Conservation (phyloP, 2,113 vertebrate genomes). For the Spheniscus mendiculus region DNA sequence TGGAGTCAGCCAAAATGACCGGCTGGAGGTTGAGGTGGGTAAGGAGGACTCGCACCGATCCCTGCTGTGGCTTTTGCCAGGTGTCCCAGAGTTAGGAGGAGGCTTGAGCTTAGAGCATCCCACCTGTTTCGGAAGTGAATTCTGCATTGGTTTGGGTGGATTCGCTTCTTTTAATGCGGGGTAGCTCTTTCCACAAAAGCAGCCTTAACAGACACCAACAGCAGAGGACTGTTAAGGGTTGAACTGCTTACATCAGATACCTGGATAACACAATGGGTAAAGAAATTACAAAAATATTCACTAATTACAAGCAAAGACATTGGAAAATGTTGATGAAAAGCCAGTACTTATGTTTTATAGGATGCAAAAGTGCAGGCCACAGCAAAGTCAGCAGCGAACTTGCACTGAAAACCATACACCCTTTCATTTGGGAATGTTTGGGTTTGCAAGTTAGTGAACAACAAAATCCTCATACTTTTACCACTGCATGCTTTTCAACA, state of each 20-base stretch:
- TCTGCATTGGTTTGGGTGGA: background rate
- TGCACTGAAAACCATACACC: background rate
- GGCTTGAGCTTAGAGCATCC: background rate
- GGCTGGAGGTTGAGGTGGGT: rapidly evolving
- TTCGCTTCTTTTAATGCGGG: rapidly evolving
- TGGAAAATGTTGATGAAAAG: background rate
- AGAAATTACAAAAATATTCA: background rate
- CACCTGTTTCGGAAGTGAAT: background rate
- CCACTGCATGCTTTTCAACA: background rate
- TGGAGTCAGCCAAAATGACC: rapidly evolving
- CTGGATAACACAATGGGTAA: background rate
- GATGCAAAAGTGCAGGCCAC: background rate
- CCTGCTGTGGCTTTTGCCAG: background rate
- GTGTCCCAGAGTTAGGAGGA: background rate
- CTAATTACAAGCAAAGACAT: background rate
- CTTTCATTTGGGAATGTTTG: background rate
- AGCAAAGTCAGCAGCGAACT: background rate
- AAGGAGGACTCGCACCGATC: rapidly evolving
- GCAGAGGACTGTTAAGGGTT: background rate
- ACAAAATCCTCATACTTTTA: background rate
- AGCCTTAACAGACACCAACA: background rate
- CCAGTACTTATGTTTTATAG: background rate
- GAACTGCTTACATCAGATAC: background rate
- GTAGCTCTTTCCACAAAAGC: background rate
- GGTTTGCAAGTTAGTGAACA: background rate